phyloP scores from a whole-genome alignment of 2,888 invertebrate species.

The Melikaiella ostensackeni region DNA sequence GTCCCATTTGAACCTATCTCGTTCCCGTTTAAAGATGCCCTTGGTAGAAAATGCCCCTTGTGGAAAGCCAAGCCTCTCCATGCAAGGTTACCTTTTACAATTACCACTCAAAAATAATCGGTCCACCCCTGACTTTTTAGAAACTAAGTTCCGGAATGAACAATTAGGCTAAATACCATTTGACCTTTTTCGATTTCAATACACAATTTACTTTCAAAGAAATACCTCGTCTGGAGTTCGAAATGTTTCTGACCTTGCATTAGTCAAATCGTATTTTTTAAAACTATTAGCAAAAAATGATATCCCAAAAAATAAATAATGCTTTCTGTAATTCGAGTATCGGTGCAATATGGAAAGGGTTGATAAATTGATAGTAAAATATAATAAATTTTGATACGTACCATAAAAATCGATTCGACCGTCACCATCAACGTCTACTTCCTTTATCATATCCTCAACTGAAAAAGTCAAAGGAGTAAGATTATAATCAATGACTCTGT shows the following conservation, averaged over 20 bases:
- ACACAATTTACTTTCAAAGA: background rate
- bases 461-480: slow-evolving; percentile 68
- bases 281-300: background rate
- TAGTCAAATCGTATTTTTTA: background rate
- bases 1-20: background rate
- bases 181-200: background rate
- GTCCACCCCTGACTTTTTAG: background rate
- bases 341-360: background rate
- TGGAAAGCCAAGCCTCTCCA: slow-evolving; percentile 48
- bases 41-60: slow-evolving; percentile 49
- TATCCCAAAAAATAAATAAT: background rate
- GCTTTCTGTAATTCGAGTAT: background rate
- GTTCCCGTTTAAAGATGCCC: slow-evolving; percentile 38
- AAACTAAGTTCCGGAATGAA: slow-evolving; percentile 5
- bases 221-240: background rate
- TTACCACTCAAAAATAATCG: slow-evolving; percentile 25
- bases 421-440: slow-evolving; percentile 96
- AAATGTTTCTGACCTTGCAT: background rate
- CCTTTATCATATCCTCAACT: slow-evolving; percentile 98
- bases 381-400: slow-evolving; percentile 71
- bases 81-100: slow-evolving; percentile 42
- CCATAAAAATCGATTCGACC: slow-evolving; percentile 96
- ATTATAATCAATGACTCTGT: background rate
- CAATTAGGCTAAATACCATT: slow-evolving; percentile 24
- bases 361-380: background rate